These are phyloP conservation scores for Plectropomus leopardus DNA, from an alignment of 2,113 vertebrate genomes.

Conservation along the genomic window DNA sequence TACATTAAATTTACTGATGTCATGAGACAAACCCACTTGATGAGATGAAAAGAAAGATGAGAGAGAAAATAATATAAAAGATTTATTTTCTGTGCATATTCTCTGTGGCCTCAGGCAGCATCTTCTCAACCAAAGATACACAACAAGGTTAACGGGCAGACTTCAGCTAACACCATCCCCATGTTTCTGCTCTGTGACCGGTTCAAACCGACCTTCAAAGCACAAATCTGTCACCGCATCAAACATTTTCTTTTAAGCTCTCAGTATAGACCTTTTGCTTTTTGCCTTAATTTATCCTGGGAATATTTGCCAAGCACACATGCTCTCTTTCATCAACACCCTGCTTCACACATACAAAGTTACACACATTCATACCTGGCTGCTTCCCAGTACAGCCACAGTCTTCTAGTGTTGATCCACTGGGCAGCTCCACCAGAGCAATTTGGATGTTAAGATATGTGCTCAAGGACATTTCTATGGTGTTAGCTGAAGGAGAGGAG, in stretches of 20 bases:
- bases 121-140: constrained; percentile 30
- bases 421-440: constrained; percentile 58
- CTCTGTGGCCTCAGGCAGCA: neutral
- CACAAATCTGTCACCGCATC: constrained; percentile 69
- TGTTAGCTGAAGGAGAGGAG: constrained; percentile 41
- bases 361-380: constrained; percentile 65
- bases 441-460: constrained; percentile 57
- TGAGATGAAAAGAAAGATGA: neutral
- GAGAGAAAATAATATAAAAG: neutral
- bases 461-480: constrained; percentile 64
- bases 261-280: constrained; percentile 54
- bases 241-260: constrained; percentile 62
- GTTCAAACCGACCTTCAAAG: constrained; percentile 65
- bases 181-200: constrained; percentile 34
- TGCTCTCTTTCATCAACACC: constrained; percentile 70
- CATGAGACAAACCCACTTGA: too few relatives aligned
- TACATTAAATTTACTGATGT: neutral
- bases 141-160: constrained; percentile 18
- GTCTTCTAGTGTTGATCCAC: constrained; percentile 65
- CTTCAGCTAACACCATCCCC: constrained; percentile 30
- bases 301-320: constrained; percentile 77
- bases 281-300: constrained; percentile 70
- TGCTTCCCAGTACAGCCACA: constrained; percentile 64
- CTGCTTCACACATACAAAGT: constrained; percentile 66
- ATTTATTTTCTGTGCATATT: neutral